Conservation (phyloP, 1,140 invertebrate species). For the Cepaea nemoralis region DNA sequence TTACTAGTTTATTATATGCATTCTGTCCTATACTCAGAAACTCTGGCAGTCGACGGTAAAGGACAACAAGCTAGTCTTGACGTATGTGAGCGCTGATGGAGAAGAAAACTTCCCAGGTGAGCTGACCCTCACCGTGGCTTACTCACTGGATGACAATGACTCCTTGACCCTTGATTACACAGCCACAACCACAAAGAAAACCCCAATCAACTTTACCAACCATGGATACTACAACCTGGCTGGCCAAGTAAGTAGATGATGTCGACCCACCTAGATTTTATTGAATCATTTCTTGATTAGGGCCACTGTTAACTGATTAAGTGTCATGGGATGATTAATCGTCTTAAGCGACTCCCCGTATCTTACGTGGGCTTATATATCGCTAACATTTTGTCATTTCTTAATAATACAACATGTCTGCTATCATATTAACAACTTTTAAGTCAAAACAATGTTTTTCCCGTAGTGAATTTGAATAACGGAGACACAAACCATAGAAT, state of each 20-base stretch:
- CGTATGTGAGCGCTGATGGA: slow-evolving; percentile 81
- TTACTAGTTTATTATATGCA: too few species aligned
- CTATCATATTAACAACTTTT: background rate
- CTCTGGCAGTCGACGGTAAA: slow-evolving; percentile 70
- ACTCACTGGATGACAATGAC: slow-evolving; percentile 81
- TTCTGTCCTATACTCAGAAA: too few species aligned
- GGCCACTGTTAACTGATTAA: too few species aligned
- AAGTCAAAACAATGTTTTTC: too few species aligned
- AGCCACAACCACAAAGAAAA: slow-evolving; percentile 82
- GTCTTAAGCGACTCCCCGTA: too few species aligned
- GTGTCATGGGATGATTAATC: too few species aligned
- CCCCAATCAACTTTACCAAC: slow-evolving; percentile 91
- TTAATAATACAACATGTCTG: too few species aligned
- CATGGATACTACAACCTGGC: slow-evolving; percentile 95
- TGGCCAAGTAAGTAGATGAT: slow-evolving; percentile 77
- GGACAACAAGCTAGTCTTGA: slow-evolving; percentile 60
- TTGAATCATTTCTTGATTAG: background rate
- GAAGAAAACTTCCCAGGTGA: slow-evolving; percentile 91
- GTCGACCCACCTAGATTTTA: background rate
- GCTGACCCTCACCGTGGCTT: slow-evolving; percentile 76
- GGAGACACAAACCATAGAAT: too few species aligned
- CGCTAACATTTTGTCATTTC: too few species aligned
- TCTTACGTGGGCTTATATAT: too few species aligned
- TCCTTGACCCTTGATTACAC: slow-evolving; percentile 81
- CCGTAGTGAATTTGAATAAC: too few species aligned